These are phyloP conservation scores for Haliaeetus leucogaster DNA, from an alignment of 2,113 vertebrate genomes.

Conservation along the genomic window DNA sequence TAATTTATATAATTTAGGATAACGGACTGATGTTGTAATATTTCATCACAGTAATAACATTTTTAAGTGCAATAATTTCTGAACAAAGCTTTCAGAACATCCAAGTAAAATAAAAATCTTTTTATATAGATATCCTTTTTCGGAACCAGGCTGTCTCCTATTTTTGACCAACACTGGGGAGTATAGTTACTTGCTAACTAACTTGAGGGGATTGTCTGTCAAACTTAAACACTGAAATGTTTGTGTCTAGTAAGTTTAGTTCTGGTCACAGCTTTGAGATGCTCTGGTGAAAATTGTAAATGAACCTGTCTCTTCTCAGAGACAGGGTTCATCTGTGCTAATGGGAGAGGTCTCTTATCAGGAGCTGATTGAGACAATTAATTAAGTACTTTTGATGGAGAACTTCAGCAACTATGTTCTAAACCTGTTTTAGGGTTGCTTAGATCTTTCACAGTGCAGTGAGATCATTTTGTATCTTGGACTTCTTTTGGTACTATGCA, in stretches of 20 bases:
- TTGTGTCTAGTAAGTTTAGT: neutral
- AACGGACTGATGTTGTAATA: neutral
- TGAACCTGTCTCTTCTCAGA: neutral
- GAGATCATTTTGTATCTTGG: neutral
- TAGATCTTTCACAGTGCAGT: neutral
- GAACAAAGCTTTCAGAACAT: neutral
- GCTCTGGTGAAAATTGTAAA: neutral
- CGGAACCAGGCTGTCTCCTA: neutral
- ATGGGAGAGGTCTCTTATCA: neutral
- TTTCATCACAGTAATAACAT: neutral
- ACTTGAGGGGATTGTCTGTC: neutral
- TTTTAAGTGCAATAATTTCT: neutral
- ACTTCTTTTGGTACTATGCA: neutral
- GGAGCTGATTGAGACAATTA: neutral
- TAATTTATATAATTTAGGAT: neutral
- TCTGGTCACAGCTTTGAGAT: constrained; percentile 7
- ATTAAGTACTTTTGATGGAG: neutral
- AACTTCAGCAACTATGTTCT: neutral
- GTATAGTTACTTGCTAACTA: neutral
- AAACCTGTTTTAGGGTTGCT: neutral
- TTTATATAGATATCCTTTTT: neutral
- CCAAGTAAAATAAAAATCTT: neutral
- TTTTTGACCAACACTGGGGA: neutral
- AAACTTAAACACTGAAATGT: neutral
- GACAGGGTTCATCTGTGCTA: neutral